phyloP scores from a whole-genome alignment of 2,888 invertebrate species.

The Baccha elongata region DNA sequence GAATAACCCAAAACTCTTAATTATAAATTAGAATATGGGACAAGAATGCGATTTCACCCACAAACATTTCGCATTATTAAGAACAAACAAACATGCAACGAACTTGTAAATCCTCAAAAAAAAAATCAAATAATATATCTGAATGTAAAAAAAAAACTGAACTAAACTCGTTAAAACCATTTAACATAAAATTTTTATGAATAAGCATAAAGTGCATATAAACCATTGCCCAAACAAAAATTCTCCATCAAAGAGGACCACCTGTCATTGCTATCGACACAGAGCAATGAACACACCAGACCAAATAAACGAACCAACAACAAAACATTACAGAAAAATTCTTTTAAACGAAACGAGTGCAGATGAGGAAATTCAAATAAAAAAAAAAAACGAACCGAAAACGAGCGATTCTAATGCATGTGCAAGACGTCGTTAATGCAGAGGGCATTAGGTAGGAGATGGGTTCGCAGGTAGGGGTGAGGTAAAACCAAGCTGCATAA shows the following conservation, averaged over 20 bases:
- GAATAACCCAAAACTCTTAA: no score
- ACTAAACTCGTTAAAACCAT: constrained; percentile 47
- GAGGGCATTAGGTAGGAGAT: background rate
- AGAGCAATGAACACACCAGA: constrained; percentile 60
- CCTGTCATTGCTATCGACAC: constrained; percentile 69
- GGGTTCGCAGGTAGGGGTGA: constrained; percentile 11
- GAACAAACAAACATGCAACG: constrained; percentile 38
- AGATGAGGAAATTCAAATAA: constrained; percentile 71
- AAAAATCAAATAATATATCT: background rate
- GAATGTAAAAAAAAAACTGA: background rate
- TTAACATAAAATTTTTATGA: constrained; percentile 63
- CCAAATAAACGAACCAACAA: constrained; percentile 43
- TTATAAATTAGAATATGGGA: no score
- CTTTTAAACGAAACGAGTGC: constrained; percentile 67
- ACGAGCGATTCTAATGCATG: constrained; percentile 64
- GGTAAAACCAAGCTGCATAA: constrained; percentile 32
- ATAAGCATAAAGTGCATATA: constrained; percentile 70
- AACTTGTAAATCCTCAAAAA: constrained; percentile 8
- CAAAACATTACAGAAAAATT: constrained; percentile 31
- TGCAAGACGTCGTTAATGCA: background rate
- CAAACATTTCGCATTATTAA: constrained; percentile 38
- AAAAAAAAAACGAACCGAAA: constrained; percentile 34
- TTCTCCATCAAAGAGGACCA: constrained; percentile 69
- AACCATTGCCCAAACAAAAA: constrained; percentile 60
- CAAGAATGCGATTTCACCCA: constrained; percentile 38